Base-by-base conservation (phyloP, 2,888 invertebrate species). In the Epinotia bilunana region DNA sequence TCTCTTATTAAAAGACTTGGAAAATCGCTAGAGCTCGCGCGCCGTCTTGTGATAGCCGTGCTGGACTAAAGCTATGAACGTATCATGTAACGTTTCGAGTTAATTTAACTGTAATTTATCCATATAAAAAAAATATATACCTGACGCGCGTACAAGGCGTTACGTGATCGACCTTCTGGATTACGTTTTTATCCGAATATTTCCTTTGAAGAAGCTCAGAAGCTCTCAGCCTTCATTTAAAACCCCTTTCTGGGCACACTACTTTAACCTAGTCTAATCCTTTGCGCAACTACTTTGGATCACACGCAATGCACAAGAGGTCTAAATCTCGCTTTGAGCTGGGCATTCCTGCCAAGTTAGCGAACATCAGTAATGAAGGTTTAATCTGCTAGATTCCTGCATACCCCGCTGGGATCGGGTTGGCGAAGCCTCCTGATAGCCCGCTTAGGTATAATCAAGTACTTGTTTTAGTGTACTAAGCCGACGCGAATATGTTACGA, bases 301-400 rank as follows among this genome's bases (percentile, higher is more conserved):
- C 46, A 46, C 46, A 69, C 69, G 69, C 58, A 69, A 46, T 60
- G 58, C 58, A 69, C 57, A 16, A 69, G 58, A 69, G 58, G 60
- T 57, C 68, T 88, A 89, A 91, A 91, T 90, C 88, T 87, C 84
- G 85, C 84, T 86, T 87, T 88, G 89, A 89, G 87, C 84, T 83
- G 81, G 77, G 85, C 84, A 88, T 90, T 88, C 88, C 86, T 86
- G 87, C 85, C 87, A 87, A 90, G 88, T 88, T 87, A 86, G 87
- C 85, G 88, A 88, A 90, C 88, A 89, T 86, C 90, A 90, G 90
- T 90, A 90, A 91, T 89, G 90, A 91, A 89, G 89, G 87, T 86
- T 90, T 90, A 91, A 90, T 90, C 90, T 86, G 84, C 80, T 81
- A 81, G 87, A 89, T 89, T 87, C 88, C 87, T 83, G 86, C 83